These are phyloP conservation scores for Troides aeacus DNA, from an alignment of 2,888 invertebrate species.

Conservation along the genomic window DNA sequence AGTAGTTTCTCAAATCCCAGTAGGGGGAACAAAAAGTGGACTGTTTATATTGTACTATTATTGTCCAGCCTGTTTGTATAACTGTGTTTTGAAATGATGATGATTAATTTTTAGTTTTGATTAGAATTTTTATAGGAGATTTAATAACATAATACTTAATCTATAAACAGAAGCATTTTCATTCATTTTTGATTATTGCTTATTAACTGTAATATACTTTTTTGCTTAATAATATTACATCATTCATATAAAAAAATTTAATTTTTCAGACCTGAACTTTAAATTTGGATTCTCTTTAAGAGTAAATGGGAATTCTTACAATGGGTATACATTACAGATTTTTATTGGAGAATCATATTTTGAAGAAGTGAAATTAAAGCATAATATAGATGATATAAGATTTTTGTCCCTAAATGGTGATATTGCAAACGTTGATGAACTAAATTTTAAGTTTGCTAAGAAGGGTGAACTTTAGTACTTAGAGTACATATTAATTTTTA, in stretches of 20 bases:
- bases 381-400: conserved; percentile 48
- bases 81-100: no score
- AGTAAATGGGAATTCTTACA: conserved; percentile 17
- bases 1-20: no score
- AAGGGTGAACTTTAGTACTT: neutral
- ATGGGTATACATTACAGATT: conserved; percentile 36
- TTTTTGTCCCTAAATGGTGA: conserved; percentile 53
- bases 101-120: no score
- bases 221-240: no score
- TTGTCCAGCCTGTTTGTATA: no score
- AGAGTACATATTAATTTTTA: neutral
- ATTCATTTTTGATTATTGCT: no score
- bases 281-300: conserved; percentile 29
- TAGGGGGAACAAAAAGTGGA: no score
- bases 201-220: no score
- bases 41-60: no score
- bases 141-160: no score
- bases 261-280: conserved; percentile 45
- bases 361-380: conserved; percentile 41
- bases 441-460: conserved; percentile 49
- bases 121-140: no score
- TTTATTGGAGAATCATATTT: conserved; percentile 40
- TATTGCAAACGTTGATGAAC: conserved; percentile 44
- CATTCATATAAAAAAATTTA: neutral
- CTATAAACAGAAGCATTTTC: no score